Base-by-base conservation (phyloP, 2,113 vertebrate genomes). In the Tenrec ecaudatus region DNA sequence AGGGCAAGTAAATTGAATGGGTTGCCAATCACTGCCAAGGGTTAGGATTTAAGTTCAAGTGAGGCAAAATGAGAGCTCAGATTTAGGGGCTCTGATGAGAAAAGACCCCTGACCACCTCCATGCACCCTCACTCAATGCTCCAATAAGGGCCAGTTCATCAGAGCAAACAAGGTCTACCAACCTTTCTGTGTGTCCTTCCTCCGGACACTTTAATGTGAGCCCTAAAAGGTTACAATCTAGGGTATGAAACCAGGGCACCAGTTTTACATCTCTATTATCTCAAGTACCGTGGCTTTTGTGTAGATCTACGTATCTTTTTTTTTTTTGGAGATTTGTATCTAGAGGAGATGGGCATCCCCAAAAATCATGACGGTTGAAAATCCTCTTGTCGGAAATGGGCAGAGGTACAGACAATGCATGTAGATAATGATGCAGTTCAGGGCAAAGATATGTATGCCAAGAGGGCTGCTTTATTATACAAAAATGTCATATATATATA, bases 151-250 rank as follows among this genome's bases (percentile, higher is more conserved):
- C 71, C 68, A 29, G 22, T 66, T 76, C 62, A 86, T 76, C 11
- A 82, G 31, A 62, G 29, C 31, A 40, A 80, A 82, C 71, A 71
- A 71, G 40, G 62, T 78, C n/a, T 57, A 83, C 31, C 64, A 86
- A 82, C 62, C 62, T 78, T 89, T 76, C 69, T 76, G 77, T 47
- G 76, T 2, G 4, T 71, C 60, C 47, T 82, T 87, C 79, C 38
- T 47, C 68, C 68, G 36, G 47, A 78, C 12, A 66, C 57, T 77
- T 82, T 80, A 78, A 79, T 22, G 76, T 33, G n/a, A 89, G 22
- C 29, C 92, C 57, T 82, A 60, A 89, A 85, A 82, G n/a, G 91
- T 94, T 88, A 91, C 29, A 57, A 69, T 85, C 62, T 62, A 16
- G n/a, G 75, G 12, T 82, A 60, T 33, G 58, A 93, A 78, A 12